phyloP scores from a whole-genome alignment of 2,113 vertebrate genomes.

The rabbit (Oryctolagus cuniculus) region DNA sequence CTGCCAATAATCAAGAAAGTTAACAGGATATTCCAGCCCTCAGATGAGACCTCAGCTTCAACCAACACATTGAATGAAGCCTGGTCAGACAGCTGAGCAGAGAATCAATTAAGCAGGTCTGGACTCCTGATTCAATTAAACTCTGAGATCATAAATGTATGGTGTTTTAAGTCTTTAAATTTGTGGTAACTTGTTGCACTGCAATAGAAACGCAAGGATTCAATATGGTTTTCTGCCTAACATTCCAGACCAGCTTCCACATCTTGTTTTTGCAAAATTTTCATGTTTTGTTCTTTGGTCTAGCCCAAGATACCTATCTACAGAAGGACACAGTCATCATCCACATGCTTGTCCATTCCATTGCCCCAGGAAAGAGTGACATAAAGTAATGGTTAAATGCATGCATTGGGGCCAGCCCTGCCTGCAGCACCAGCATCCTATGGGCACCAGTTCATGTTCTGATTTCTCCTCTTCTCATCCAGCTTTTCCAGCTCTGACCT shows the following conservation, averaged over 20 bases:
- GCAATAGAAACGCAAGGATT: neutral
- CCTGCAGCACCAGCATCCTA: no score
- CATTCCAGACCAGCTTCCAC: neutral
- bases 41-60: neutral
- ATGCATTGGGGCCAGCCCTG: neutral
- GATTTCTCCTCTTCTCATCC: no score
- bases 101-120: neutral
- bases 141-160: neutral
- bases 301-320: neutral
- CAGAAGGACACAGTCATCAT: neutral
- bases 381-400: neutral
- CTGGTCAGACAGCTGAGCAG: neutral
- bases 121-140: neutral
- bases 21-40: neutral
- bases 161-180: neutral
- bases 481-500: no score
- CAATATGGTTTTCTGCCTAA: neutral
- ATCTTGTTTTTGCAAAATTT: neutral
- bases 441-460: no score
- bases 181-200: neutral
- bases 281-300: constrained; percentile 13
- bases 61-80: neutral
- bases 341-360: neutral
- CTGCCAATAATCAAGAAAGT: neutral
- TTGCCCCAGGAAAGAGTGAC: neutral